These are phyloP conservation scores for Micromesistius poutassou DNA, from an alignment of 2,797 vertebrate species.

Conservation along the genomic window DNA sequence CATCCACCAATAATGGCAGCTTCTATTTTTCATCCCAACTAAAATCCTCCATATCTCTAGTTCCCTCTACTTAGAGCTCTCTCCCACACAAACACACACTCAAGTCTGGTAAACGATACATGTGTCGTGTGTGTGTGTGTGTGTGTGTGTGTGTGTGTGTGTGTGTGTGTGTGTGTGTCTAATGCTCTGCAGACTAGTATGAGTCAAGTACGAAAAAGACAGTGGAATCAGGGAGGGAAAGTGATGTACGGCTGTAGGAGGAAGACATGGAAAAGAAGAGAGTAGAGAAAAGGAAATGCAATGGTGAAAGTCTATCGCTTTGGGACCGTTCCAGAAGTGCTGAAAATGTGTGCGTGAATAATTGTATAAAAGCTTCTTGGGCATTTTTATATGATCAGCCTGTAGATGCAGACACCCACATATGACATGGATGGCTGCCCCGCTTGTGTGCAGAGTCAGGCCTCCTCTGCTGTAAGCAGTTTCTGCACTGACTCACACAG, in stretches of 20 bases:
- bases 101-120: background rate
- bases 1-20: background rate
- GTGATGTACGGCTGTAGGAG: background rate
- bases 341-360: background rate
- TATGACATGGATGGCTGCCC: background rate
- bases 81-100: background rate
- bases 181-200: background rate
- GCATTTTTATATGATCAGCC: background rate
- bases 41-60: background rate
- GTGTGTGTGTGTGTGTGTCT: background rate
- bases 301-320: background rate
- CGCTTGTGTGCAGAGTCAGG: background rate
- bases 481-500: slow-evolving; percentile 54
- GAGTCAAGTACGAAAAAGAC: background rate
- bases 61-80: background rate
- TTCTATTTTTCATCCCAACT: background rate
- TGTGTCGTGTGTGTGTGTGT: background rate
- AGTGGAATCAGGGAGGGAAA: background rate
- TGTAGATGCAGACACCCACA: background rate
- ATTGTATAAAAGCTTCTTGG: background rate
- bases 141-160: background rate
- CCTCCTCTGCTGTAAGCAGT: slow-evolving; percentile 5
- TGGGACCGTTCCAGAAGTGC: background rate
- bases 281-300: background rate
- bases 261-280: background rate